Conservation (phyloP, 2,113 vertebrate genomes). For the Oncorhynchus gorbuscha region DNA sequence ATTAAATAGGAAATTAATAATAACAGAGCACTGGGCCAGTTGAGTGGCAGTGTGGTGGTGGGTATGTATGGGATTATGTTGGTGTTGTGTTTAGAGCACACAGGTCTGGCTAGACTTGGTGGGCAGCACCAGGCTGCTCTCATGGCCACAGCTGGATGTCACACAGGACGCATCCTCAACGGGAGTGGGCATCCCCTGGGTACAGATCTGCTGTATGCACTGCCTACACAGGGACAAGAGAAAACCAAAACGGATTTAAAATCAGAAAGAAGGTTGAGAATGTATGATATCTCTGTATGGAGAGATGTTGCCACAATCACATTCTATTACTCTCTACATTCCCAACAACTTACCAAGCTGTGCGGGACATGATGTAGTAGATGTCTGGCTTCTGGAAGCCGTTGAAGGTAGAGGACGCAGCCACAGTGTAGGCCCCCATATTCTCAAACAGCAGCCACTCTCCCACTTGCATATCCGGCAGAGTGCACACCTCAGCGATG, state of each 20-base stretch:
- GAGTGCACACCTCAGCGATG: conserved; percentile 84
- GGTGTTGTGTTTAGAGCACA: conserved; percentile 71
- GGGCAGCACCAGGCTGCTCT: conserved; percentile 82
- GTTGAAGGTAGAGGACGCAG: conserved; percentile 95
- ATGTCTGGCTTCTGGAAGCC: conserved; percentile 93
- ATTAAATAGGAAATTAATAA: background rate
- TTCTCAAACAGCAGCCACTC: conserved; percentile 97
- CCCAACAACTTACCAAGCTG: conserved; percentile 78
- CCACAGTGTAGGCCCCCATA: conserved; percentile 97
- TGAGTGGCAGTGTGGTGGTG: background rate
- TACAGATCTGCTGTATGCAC: conserved; percentile 84
- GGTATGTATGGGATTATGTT: background rate
- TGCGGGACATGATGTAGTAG: conserved; percentile 87
- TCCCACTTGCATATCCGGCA: conserved; percentile 91
- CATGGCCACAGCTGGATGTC: conserved; percentile 81
- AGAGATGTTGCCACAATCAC: background rate
- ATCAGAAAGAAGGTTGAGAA: background rate
- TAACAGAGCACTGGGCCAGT: conserved; percentile 1
- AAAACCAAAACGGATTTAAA: background rate
- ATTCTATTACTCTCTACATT: background rate
- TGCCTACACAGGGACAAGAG: conserved; percentile 73
- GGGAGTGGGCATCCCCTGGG: conserved; percentile 70
- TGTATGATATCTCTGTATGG: background rate
- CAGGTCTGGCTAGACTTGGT: conserved; percentile 79
- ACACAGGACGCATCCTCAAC: conserved; percentile 69